Evolutionary conservation across 92 coral and sea anemone species (phyloP), one percentile per base, ranked within the genome.

Genomic region (Bergia sp.): DNA sequence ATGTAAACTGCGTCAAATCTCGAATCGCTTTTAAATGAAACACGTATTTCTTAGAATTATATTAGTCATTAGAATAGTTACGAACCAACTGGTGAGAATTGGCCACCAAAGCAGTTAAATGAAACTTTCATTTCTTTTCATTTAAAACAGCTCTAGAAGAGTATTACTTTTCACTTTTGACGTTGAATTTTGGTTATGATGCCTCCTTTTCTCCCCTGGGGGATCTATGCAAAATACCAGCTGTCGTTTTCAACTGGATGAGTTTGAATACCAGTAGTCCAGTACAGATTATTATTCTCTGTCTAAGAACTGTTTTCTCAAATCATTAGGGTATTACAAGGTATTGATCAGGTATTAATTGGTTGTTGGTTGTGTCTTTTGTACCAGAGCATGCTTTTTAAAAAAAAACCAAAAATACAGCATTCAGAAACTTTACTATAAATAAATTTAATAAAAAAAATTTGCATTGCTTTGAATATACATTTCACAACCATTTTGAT

Each of bases 401-500:
- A 57, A 36, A 80, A 47, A 11, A 2, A 57, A 15, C 16, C 11
- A 53, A 50, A 53, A 11, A 10, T 15, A 36, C 13, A 55, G 10
- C 57, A 13, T 61, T 7, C 69, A 80, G 18, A 12, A 65, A 80
- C 85, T 53, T 8, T 80, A 80, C 41, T 38, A 15, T 80, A 53
- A 61, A 61, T 55, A 55, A 21, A 53, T 79, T 1, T 29, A 29
- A 29, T 29, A 29, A 29, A 37, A 53, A 23, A 40, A 2, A 7
- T 41, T 80, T 53, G 39, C 23, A 55, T 55, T 6, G 12, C 69
- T 53, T 49, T 79, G 16, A 29, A 53, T 9, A 44, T 78, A 55
- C 85, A 80, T 57, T 57, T 55, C 37, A 5, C 85, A 80, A 37
- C 38, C 37, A 12, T 53, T 79, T 37, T 80, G 85, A 80, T 80